Percentiles rank a stretch among this genome's conserved stretches.
These are phyloP conservation scores for Acestrorhynchus altus DNA, from an alignment of 2,797 vertebrate genomes.

Conservation along the genomic window DNA sequence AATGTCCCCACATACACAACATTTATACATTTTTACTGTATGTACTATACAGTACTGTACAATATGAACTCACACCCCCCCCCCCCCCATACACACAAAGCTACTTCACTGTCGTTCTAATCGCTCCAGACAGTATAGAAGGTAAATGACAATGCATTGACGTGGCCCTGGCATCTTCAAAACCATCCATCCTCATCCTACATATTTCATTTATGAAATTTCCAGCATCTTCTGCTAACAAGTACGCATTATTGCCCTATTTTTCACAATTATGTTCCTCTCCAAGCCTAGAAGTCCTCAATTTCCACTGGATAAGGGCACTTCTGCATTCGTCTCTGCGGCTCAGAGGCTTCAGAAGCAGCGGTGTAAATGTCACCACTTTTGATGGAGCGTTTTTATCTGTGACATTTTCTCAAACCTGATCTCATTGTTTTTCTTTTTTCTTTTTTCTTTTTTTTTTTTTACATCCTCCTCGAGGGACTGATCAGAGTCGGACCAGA, in stretches of 20 bases:
- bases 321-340: conserved; percentile 8
- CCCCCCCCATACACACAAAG: background rate
- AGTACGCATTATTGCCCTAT: conserved; percentile 26
- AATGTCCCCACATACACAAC: background rate
- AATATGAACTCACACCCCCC: no score
- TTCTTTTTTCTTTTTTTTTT: background rate
- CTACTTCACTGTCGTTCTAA: background rate
- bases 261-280: conserved; percentile 42
- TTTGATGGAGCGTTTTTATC: conserved; percentile 46
- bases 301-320: conserved; percentile 29
- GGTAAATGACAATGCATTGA: conserved; percentile 1
- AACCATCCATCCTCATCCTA: conserved; percentile 31
- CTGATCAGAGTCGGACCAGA: conserved; percentile 34
- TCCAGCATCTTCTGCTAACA: conserved; percentile 27
- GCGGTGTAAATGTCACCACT: conserved; percentile 47
- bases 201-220: conserved; percentile 16
- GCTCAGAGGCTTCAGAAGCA: conserved; percentile 15
- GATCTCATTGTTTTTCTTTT: conserved; percentile 36
- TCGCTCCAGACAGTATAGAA: conserved; percentile 9
- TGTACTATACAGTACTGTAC: no score
- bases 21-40: no score
- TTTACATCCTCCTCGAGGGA: conserved; percentile 4
- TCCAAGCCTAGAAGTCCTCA: conserved; percentile 17
- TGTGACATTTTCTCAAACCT: conserved; percentile 57
- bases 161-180: background rate